Evolutionary conservation across 1,140 invertebrate species (phyloP).

Genomic region (Wasmannia auropunctata): DNA sequence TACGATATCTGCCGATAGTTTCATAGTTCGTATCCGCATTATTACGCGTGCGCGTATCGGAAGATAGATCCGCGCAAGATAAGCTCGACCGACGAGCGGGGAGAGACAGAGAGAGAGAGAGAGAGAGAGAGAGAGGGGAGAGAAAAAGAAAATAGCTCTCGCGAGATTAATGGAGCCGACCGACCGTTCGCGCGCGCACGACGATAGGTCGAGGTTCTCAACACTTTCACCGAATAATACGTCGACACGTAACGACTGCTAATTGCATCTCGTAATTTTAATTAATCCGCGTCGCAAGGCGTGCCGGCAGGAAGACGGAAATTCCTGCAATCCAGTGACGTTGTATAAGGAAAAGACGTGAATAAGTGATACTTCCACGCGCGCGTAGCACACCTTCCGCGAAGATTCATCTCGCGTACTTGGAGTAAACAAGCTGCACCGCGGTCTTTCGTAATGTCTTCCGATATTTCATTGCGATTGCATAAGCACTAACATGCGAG

Average conservation of each 20-base stretch:
- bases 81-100: slow-evolving; percentile 1
- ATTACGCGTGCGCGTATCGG: slow-evolving; percentile 57
- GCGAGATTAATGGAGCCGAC: slow-evolving; percentile 49
- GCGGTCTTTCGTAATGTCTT: slow-evolving; percentile 34
- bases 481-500: not conserved
- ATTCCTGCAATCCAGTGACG: slow-evolving; percentile 32
- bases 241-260: slow-evolving; percentile 63
- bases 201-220: slow-evolving; percentile 65
- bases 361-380: slow-evolving; percentile 40
- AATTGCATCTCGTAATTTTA: slow-evolving; percentile 68
- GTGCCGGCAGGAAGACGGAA: slow-evolving; percentile 43
- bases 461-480: slow-evolving; percentile 52
- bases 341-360: slow-evolving; percentile 36
- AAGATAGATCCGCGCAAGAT: slow-evolving; percentile 57
- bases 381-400: not conserved
- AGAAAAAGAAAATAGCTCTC: slow-evolving; percentile 29
- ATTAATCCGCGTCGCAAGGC: slow-evolving; percentile 63
- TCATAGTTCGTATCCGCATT: slow-evolving; percentile 12
- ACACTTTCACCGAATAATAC: slow-evolving; percentile 76
- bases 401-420: slow-evolving; percentile 43
- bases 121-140: slow-evolving; percentile 20
- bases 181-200: slow-evolving; percentile 1
- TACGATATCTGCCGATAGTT: slow-evolving; percentile 48
- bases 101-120: not conserved
- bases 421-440: slow-evolving; percentile 44